Percentiles rank a stretch among this genome's conserved stretches.
Evolutionary conservation across 2,797 vertebrate species (phyloP).

Genomic region (Echeneis naucrates): DNA sequence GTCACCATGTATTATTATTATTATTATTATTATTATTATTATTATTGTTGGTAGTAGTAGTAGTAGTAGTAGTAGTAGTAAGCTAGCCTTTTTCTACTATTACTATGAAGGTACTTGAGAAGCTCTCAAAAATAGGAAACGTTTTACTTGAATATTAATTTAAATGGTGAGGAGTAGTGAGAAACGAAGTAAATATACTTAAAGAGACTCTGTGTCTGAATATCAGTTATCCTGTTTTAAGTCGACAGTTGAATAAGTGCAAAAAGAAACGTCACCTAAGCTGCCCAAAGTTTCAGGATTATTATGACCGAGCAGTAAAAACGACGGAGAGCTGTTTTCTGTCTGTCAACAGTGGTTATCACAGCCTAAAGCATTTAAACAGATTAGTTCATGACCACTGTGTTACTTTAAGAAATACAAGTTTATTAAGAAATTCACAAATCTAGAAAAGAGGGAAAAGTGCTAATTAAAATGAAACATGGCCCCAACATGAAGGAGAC

Average conservation of each 20-base stretch:
- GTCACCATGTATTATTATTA: neutral
- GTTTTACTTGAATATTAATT: neutral
- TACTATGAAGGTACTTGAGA: no score
- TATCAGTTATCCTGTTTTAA: slow-evolving; percentile 3
- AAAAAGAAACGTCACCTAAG: neutral
- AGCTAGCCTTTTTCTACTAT: no score
- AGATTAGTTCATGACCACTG: slow-evolving; percentile 74
- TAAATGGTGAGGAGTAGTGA: no score
- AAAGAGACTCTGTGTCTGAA: neutral
- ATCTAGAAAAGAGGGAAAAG: slow-evolving; percentile 83
- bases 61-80: no score
- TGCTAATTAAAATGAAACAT: slow-evolving; percentile 87
- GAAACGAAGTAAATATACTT: neutral
- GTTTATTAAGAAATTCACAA: slow-evolving; percentile 88
- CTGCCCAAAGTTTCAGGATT: neutral
- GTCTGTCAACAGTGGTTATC: slow-evolving; percentile 44
- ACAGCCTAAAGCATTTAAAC: slow-evolving; percentile 54
- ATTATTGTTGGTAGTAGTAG: no score
- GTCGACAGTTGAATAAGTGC: neutral
- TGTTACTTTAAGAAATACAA: slow-evolving; percentile 81
- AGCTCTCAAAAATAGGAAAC: neutral
- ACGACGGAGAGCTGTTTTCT: neutral
- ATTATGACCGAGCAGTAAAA: neutral
- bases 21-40: neutral
- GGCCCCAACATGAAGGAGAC: slow-evolving; percentile 82